Conservation (phyloP, 2,113 vertebrate genomes). For the Pyxicephalus adspersus region DNA sequence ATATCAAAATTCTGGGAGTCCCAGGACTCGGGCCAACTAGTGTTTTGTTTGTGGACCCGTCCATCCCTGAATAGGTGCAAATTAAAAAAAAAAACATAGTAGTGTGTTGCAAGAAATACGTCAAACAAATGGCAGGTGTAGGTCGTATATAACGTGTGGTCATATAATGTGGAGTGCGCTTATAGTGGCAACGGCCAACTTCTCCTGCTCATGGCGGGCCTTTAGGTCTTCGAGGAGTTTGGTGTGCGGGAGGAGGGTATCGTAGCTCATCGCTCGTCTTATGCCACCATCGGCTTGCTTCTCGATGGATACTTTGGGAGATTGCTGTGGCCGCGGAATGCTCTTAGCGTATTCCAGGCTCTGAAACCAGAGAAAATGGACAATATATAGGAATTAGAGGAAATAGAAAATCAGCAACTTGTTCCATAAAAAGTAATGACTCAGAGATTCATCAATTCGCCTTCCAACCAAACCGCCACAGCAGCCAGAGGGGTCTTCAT, state of each 20-base stretch:
- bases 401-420: not conserved
- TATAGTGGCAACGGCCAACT: conserved; percentile 77
- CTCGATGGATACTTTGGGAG: conserved; percentile 48
- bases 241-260: conserved; percentile 64
- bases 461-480: no score
- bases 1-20: no score
- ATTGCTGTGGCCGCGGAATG: conserved; percentile 75
- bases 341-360: conserved; percentile 90
- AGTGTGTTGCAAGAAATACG: no score
- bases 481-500: no score
- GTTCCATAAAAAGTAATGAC: not conserved
- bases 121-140: no score
- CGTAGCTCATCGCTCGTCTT: conserved; percentile 54
- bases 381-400: not conserved
- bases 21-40: no score
- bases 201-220: conserved; percentile 83
- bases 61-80: no score
- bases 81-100: no score
- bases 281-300: conserved; percentile 52
- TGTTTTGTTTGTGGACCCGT: no score
- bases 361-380: conserved; percentile 61
- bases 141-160: no score
- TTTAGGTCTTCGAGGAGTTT: conserved; percentile 74
- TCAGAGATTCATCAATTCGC: no score
- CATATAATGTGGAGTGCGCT: conserved; percentile 68